A percentile compares a stretch with the other conserved stretches of the same genome.
Conservation (phyloP, 2,797 vertebrate species). For the Oreochromis mossambicus region DNA sequence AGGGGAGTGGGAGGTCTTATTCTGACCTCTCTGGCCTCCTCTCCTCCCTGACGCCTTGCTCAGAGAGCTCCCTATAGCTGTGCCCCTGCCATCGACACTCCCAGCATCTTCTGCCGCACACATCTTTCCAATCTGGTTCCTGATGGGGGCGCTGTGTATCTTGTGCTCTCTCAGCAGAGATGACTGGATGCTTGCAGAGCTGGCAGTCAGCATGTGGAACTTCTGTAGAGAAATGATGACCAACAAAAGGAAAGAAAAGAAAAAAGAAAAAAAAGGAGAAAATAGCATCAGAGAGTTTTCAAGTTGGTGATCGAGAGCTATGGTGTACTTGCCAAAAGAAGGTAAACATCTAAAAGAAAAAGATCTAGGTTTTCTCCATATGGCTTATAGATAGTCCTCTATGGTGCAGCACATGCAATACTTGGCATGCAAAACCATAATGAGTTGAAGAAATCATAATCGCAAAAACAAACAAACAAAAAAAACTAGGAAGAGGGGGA, state of each 20-base stretch:
- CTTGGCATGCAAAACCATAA: conserved; percentile 95
- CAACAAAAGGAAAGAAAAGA: conserved; percentile 59
- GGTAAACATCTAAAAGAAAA: conserved; percentile 82
- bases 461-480: conserved; percentile 78
- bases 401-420: conserved; percentile 99
- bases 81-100: conserved; percentile 65
- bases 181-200: conserved; percentile 74
- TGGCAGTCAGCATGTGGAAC: conserved; percentile 74
- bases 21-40: conserved; percentile 73
- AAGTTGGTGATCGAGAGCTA: conserved; percentile 54
- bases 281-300: conserved; percentile 75
- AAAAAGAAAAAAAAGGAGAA: conserved; percentile 63
- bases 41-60: conserved; percentile 73
- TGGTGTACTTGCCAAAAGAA: conserved; percentile 79
- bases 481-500: conserved; percentile 73
- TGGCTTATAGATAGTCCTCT: conserved; percentile 90
- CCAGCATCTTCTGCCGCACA: conserved; percentile 70
- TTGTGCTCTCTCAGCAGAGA: conserved; percentile 71
- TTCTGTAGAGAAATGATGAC: conserved; percentile 82
- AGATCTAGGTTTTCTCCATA: conserved; percentile 79
- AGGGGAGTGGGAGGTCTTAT: conserved; percentile 78
- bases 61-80: conserved; percentile 58
- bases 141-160: conserved; percentile 70
- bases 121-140: conserved; percentile 69
- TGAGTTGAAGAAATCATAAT: conserved; percentile 78